phyloP scores from a whole-genome alignment of 1,140 invertebrate species.

The Mylabris phalerata region DNA sequence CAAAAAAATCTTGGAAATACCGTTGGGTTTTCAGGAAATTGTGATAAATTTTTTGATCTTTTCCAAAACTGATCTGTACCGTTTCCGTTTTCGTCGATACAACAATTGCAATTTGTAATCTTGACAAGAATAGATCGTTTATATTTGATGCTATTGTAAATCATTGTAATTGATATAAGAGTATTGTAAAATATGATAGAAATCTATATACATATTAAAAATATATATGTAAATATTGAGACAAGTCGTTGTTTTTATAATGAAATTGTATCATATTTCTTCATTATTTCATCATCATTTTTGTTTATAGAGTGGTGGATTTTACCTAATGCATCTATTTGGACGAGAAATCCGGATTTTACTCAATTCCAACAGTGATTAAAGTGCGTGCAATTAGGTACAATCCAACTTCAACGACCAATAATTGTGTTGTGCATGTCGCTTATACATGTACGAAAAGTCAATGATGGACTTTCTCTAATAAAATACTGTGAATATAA shows the following conservation, averaged over 20 bases:
- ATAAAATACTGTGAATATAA: constrained; percentile 24
- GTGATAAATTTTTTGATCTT: constrained; percentile 31
- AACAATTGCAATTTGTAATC: too few species aligned
- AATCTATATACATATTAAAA: constrained; percentile 35
- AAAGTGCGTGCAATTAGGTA: constrained; percentile 13
- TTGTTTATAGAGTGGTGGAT: constrained; percentile 15
- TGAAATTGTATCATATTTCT: constrained; percentile 21
- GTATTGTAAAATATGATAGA: neutral
- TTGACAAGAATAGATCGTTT: constrained; percentile 14
- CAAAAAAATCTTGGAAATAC: constrained; percentile 20
- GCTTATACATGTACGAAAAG: constrained; percentile 23
- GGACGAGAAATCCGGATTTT: neutral
- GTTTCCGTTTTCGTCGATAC: neutral
- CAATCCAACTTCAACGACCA: constrained; percentile 26
- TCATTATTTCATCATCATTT: constrained; percentile 6
- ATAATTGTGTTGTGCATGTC: constrained; percentile 27
- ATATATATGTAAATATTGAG: constrained; percentile 32
- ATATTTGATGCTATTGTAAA: constrained; percentile 33
- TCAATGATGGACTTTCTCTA: constrained; percentile 10
- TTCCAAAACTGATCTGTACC: constrained; percentile 10
- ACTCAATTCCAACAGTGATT: neutral
- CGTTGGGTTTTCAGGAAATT: constrained; percentile 34
- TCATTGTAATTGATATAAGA: too few species aligned
- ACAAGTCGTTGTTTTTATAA: constrained; percentile 36
- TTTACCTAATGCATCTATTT: constrained; percentile 18